phyloP scores from a whole-genome alignment of 2,113 vertebrate species.

The Sturnus vulgaris region DNA sequence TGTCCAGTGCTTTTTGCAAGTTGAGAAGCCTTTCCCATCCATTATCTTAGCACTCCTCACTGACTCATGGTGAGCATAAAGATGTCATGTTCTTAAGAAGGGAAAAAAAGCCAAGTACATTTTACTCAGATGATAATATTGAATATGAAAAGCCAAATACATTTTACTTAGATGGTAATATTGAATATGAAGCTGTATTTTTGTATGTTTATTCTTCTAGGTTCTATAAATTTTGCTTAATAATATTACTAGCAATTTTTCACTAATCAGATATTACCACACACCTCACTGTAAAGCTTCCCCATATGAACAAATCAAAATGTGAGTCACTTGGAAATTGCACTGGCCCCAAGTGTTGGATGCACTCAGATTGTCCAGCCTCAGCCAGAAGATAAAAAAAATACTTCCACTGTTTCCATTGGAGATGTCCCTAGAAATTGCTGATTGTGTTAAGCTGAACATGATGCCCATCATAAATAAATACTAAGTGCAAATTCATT shows the following conservation, averaged over 20 bases:
- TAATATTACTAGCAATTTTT: neutral
- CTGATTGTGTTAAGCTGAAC: neutral
- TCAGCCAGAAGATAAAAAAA: neutral
- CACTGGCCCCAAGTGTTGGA: neutral
- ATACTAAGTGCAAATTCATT: neutral
- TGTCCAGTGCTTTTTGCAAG: neutral
- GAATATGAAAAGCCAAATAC: neutral
- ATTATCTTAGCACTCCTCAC: neutral
- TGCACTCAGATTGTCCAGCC: neutral
- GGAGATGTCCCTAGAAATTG: neutral
- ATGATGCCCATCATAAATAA: neutral
- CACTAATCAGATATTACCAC: neutral
- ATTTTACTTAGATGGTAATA: neutral
- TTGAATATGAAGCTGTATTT: neutral
- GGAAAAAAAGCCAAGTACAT: neutral
- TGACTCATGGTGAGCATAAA: neutral
- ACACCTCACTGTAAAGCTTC: neutral
- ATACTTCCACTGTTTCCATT: neutral
- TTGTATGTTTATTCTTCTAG: neutral
- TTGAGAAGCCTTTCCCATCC: neutral
- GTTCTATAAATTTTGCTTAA: neutral
- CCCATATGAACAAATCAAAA: neutral
- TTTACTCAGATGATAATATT: neutral
- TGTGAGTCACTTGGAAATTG: neutral
- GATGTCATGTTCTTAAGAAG: neutral